Percentiles rank a stretch among this genome's conserved stretches.
These are phyloP conservation scores for Fopius arisanus DNA, from an alignment of 1,140 invertebrate genomes.

Conservation along the genomic window DNA sequence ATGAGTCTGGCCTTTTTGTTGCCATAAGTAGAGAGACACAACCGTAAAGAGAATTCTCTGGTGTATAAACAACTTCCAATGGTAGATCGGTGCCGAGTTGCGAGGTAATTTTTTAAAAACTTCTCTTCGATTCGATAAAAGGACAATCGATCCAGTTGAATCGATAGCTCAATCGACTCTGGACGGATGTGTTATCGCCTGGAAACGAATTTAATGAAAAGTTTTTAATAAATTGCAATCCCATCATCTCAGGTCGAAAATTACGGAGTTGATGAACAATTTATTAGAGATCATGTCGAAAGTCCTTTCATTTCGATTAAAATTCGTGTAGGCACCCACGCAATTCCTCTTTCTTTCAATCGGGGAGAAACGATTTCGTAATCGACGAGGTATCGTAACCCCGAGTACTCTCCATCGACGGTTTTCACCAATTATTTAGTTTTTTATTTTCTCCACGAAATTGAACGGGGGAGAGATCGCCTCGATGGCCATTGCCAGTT, in stretches of 20 bases:
- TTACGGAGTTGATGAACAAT: neutral
- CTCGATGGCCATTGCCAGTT: neutral
- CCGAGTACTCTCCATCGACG: conserved; percentile 12
- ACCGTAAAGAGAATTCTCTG: conserved; percentile 8
- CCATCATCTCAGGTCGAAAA: too few relatives aligned
- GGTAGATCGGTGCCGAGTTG: neutral
- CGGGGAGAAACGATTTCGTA: conserved; percentile 30
- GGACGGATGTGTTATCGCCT: too few relatives aligned
- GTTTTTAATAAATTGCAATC: too few relatives aligned
- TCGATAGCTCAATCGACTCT: too few relatives aligned
- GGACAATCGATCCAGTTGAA: too few relatives aligned
- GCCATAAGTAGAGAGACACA: conserved; percentile 23
- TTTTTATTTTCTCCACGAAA: neutral
- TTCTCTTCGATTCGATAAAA: too few relatives aligned
- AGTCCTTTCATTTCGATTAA: conserved; percentile 27
- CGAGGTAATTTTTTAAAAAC: neutral
- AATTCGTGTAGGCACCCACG: conserved; percentile 21
- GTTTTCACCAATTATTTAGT: conserved; percentile 27
- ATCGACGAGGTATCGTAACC: conserved; percentile 16
- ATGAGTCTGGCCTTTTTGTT: conserved; percentile 31
- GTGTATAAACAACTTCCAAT: conserved; percentile 5
- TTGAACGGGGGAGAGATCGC: too few relatives aligned
- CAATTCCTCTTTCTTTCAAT: conserved; percentile 22
- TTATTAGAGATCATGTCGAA: neutral
- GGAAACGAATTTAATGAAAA: too few relatives aligned